phyloP scores from a whole-genome alignment of 2,797 vertebrate species.

The Moxostoma hubbsi region DNA sequence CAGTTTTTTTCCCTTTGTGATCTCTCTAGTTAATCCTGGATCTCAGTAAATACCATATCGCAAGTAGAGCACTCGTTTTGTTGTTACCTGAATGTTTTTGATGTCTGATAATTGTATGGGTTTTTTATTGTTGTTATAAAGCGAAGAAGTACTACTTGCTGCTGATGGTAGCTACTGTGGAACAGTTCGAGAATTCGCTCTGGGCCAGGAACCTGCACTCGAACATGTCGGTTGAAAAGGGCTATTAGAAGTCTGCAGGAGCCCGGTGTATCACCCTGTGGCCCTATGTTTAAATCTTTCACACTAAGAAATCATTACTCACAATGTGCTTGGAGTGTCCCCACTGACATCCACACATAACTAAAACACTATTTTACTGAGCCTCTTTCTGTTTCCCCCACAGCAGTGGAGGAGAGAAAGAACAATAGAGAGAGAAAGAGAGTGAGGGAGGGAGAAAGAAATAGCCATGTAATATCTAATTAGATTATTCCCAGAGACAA shows the following conservation, averaged over 20 bases:
- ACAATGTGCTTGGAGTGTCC: slow-evolving; percentile 26
- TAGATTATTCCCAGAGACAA: slow-evolving; percentile 25
- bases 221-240: too few species aligned
- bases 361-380: slow-evolving; percentile 36
- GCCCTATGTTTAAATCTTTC: slow-evolving; percentile 26
- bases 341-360: slow-evolving; percentile 9
- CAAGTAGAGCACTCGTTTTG: too few species aligned
- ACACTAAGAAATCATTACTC: slow-evolving; percentile 48
- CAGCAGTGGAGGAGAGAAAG: not conserved
- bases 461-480: slow-evolving; percentile 21
- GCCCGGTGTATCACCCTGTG: not conserved
- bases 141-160: too few species aligned
- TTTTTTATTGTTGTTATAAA: too few species aligned
- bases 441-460: slow-evolving; percentile 3
- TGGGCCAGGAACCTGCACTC: too few species aligned
- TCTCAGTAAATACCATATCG: too few species aligned
- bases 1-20: too few species aligned
- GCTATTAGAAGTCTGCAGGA: not conserved
- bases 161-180: too few species aligned
- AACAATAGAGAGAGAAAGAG: not conserved
- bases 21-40: too few species aligned
- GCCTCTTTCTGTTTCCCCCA: not conserved
- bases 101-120: too few species aligned
- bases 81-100: too few species aligned
- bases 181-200: too few species aligned